Base-by-base conservation (phyloP, 2,888 invertebrate species). In the Parelbella ahira region DNA sequence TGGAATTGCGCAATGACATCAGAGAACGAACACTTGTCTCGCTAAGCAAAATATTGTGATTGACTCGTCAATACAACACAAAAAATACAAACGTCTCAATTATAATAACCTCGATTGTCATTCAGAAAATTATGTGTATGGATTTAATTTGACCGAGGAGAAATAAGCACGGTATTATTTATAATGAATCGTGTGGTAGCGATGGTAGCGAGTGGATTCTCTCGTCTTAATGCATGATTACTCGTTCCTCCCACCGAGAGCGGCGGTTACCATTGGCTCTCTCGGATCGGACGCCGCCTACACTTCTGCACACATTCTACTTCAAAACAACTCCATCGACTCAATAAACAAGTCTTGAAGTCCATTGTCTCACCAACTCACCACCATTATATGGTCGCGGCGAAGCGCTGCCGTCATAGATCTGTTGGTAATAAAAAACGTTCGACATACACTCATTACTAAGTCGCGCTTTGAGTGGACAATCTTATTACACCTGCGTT, bases 271-370 rank as follows among this genome's bases (percentile, higher is more conserved):
- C 69, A 84, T 86, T 84, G 86, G 86, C 68, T 69, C 72, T 62
- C 65, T 55, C 57, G 50, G 55, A 50, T 50, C 60, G 59, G 77
- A 66, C 80, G 65, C 82, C 86, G 83, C 86, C 86, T 83, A 74
- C 81, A 72, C 77, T 81, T 72, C 68, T 74, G 80, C 76, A 73
- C 81, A 79, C 67, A 75, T 68, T 77, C 75, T 68, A 66, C 73
- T 78, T 78, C 73, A 74, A 76, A 80, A 82, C 80, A 77, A 80
- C 83, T 84, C 83, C 80, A 82, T 82, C 75, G 63, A 70, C 71
- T 77, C 74, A 77, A 83, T 83, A 83, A 84, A 82, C 81, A 80
- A 82, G 83, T 79, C 81, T 80, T 75, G 69, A 75, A 73, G 69
- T 74, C 81, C 80, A 83, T 84, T 84, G 83, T 82, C 76, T 78